These are phyloP conservation scores for Sinohyriopsis cumingii DNA, from an alignment of 2,888 invertebrate genomes.

Conservation along the genomic window DNA sequence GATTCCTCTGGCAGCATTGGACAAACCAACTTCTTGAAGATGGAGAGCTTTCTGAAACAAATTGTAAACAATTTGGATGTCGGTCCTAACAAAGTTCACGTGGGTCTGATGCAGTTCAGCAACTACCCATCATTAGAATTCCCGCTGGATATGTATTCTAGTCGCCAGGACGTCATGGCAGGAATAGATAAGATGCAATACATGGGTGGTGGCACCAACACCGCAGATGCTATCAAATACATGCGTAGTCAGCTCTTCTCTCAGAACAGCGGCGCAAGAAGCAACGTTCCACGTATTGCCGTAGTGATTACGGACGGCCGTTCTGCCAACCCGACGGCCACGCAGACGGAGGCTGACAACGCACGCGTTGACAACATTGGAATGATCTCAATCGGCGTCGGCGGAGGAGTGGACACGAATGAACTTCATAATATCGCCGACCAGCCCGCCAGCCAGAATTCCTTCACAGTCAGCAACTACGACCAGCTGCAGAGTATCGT, in stretches of 20 bases:
- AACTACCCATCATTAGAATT: constrained; percentile 55
- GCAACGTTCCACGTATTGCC: constrained; percentile 54
- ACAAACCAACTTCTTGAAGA: constrained; percentile 47
- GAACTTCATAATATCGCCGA: constrained; percentile 55
- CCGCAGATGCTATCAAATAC: constrained; percentile 58
- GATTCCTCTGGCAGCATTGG: constrained; percentile 57
- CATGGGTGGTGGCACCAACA: constrained; percentile 63
- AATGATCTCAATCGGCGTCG: constrained; percentile 52
- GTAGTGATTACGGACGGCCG: constrained; percentile 57
- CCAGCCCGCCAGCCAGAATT: constrained; percentile 42
- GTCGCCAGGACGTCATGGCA: constrained; percentile 39
- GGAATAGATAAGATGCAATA: constrained; percentile 56
- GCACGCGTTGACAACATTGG: constrained; percentile 47
- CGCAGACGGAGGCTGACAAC: constrained; percentile 40
- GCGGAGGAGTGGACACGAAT: constrained; percentile 47
- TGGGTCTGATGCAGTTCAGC: constrained; percentile 56
- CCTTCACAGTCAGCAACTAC: constrained; percentile 48
- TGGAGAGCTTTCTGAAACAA: constrained; percentile 53
- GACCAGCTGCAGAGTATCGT: constrained; percentile 47
- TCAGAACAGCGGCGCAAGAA: constrained; percentile 40
- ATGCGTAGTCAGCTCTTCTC: constrained; percentile 45
- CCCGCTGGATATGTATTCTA: constrained; percentile 48
- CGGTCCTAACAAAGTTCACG: constrained; percentile 47
- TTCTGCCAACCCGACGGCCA: constrained; percentile 41
- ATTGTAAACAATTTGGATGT: constrained; percentile 44